Evolutionary conservation across 2,113 vertebrate species (phyloP).

Genomic region (Mormyrus iriodes): DNA sequence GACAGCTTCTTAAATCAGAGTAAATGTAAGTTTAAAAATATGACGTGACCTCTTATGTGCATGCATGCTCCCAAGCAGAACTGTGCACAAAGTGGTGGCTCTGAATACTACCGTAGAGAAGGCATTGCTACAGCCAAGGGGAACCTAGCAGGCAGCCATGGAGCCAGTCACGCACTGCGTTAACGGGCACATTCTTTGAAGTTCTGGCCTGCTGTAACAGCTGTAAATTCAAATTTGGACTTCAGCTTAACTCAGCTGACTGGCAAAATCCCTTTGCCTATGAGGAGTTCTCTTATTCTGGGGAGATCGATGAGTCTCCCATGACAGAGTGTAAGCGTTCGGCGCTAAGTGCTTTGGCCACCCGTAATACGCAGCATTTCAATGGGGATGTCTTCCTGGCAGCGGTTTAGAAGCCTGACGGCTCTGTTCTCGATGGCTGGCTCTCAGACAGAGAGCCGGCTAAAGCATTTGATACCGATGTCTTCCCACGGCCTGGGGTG

Average conservation of each 20-base stretch:
- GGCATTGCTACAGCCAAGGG: not conserved
- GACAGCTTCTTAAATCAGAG: not conserved
- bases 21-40: not conserved
- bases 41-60: not conserved
- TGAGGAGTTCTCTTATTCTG: not conserved
- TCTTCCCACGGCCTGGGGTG: constrained; percentile 38
- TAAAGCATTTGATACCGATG: constrained; percentile 34
- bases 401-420: not conserved
- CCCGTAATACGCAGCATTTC: not conserved
- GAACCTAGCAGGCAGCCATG: not conserved
- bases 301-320: not conserved
- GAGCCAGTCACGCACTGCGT: not conserved
- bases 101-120: not conserved
- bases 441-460: constrained; percentile 22
- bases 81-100: not conserved
- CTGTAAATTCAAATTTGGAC: not conserved
- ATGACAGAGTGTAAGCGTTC: no score
- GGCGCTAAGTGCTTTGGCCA: not conserved
- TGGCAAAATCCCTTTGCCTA: not conserved
- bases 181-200: not conserved
- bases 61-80: not conserved
- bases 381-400: not conserved
- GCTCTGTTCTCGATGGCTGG: not conserved
- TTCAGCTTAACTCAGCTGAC: not conserved
- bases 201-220: not conserved